Conservation (phyloP, 2,888 invertebrate species). For the Euzophera pinguis region DNA sequence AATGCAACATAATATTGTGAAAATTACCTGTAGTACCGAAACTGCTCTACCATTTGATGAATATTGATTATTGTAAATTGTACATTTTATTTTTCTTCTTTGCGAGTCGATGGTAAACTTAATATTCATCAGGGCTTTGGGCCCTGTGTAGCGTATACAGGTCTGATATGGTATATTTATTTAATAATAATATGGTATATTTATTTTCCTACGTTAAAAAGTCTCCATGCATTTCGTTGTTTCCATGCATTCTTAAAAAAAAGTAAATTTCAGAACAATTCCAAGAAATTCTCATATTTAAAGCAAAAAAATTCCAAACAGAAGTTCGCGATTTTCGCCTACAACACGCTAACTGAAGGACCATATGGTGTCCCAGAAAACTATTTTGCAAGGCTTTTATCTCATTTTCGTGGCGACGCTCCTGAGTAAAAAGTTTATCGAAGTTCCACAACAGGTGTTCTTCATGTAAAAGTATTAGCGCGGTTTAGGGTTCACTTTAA, state of each 20-base stretch:
- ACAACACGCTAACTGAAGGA: slow-evolving; percentile 58
- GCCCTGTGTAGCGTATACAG: no score
- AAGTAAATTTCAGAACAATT: neutral
- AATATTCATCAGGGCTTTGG: no score
- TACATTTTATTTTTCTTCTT: no score
- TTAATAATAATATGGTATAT: no score
- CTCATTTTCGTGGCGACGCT: slow-evolving; percentile 59
- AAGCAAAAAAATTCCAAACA: slow-evolving; percentile 23
- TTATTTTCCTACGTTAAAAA: no score
- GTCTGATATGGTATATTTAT: no score
- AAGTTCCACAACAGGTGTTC: slow-evolving; percentile 75
- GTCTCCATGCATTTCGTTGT: slow-evolving; percentile 33
- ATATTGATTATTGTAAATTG: no score
- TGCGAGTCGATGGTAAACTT: no score
- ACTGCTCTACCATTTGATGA: no score
- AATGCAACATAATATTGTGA: no score
- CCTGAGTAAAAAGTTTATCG: slow-evolving; percentile 69
- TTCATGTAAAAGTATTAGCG: slow-evolving; percentile 56
- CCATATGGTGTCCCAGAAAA: slow-evolving; percentile 73
- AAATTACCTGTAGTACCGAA: no score
- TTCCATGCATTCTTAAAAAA: neutral
- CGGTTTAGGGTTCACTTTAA: slow-evolving; percentile 24
- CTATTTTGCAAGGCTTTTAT: slow-evolving; percentile 76
- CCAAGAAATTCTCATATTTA: neutral
- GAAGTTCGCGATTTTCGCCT: slow-evolving; percentile 41